Conservation (phyloP, 2,888 invertebrate genomes). For the Seira ritae region DNA sequence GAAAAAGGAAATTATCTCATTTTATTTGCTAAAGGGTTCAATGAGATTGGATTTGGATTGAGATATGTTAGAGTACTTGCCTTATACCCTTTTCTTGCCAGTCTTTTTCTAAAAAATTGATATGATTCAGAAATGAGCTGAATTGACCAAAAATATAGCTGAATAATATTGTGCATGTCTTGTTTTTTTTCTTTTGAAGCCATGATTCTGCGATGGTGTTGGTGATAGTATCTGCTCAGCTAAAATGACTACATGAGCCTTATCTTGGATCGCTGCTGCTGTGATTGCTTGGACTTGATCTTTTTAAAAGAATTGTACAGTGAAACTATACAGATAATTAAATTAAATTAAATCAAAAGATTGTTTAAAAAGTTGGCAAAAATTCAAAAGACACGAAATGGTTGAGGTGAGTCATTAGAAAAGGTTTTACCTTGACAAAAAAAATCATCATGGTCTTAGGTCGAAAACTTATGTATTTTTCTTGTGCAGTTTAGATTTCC, state of each 20-base stretch:
- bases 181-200: not conserved
- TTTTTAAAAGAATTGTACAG: not conserved
- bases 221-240: no score
- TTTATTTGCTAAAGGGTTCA: not conserved
- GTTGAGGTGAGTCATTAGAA: not conserved
- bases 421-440: no score
- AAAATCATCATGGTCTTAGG: no score
- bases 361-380: not conserved
- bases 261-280: no score
- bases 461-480: no score
- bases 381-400: not conserved
- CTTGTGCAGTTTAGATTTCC: not conserved
- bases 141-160: not conserved
- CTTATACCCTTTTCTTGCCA: no score
- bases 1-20: slow-evolving; percentile 3
- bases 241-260: no score
- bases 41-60: no score
- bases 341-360: not conserved
- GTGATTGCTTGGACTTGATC: not conserved
- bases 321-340: not conserved
- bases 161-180: not conserved
- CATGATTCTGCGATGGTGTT: no score
- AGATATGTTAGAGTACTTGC: no score
- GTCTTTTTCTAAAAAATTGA: not conserved
- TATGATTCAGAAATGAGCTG: not conserved